Conservation (phyloP, 2,888 invertebrate genomes). For the Apantesis nais region DNA sequence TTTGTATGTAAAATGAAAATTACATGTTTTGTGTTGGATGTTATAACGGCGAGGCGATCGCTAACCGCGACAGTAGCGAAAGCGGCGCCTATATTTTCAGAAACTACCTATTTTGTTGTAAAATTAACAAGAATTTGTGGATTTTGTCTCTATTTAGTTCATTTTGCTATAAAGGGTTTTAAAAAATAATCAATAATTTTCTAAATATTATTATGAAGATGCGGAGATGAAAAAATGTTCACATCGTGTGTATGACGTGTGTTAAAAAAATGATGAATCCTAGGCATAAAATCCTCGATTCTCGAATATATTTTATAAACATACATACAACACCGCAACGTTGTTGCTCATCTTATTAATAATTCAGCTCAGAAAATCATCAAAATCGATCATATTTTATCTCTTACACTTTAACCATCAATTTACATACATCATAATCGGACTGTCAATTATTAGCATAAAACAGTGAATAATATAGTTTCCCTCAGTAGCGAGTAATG, state of each 20-base stretch:
- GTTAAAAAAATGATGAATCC: too few relatives aligned
- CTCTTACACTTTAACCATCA: conserved; percentile 8
- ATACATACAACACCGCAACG: not conserved
- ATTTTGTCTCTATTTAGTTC: not conserved
- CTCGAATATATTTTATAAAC: not conserved
- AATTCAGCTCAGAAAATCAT: not conserved
- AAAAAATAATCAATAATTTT: not conserved
- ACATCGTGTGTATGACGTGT: not conserved
- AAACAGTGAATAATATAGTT: conserved; percentile 25
- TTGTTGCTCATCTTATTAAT: not conserved
- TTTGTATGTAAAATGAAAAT: conserved; percentile 5
- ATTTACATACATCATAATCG: conserved; percentile 20
- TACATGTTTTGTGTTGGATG: conserved; percentile 29
- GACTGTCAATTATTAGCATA: conserved; percentile 20
- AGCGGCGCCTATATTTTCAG: conserved; percentile 11
- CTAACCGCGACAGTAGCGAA: conserved; percentile 49
- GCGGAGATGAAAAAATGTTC: too few relatives aligned
- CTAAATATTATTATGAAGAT: too few relatives aligned
- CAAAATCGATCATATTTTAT: conserved; percentile 9
- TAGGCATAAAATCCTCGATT: not conserved
- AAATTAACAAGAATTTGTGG: not conserved
- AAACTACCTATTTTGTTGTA: conserved; percentile 14
- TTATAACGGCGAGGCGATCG: conserved; percentile 52
- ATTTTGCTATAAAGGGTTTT: not conserved
- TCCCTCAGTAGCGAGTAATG: conserved; percentile 34